Conservation (phyloP, 2,888 invertebrate species). For the Apeira syringaria region DNA sequence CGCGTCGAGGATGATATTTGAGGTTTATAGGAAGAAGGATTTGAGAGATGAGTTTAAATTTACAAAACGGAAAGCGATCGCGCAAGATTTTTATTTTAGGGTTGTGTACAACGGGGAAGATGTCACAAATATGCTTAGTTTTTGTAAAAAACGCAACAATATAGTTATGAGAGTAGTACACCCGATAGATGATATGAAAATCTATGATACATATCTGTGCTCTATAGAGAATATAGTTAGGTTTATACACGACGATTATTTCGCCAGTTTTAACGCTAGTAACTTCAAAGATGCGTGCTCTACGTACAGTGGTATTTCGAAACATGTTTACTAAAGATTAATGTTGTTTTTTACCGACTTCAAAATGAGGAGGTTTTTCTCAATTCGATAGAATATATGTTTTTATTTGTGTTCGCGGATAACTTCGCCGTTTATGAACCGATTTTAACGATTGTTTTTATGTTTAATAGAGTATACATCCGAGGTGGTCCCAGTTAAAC, state of each 20-base stretch:
- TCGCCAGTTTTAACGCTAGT: conserved; percentile 91
- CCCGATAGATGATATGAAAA: conserved; percentile 57
- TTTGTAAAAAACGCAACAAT: conserved; percentile 87
- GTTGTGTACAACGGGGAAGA: conserved; percentile 94
- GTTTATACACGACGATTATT: conserved; percentile 94
- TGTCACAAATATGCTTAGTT: conserved; percentile 91
- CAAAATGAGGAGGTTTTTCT: too few species aligned
- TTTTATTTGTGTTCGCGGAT: too few species aligned
- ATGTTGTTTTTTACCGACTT: neutral
- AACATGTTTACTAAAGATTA: conserved; percentile 42
- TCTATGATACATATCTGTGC: conserved; percentile 85
- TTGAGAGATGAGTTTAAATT: conserved; percentile 78
- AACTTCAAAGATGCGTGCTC: conserved; percentile 94
- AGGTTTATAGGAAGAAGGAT: conserved; percentile 89
- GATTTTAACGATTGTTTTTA: too few species aligned
- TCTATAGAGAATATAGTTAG: conserved; percentile 94
- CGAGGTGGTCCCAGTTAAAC: too few species aligned
- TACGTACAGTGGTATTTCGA: conserved; percentile 53
- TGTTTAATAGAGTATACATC: too few species aligned
- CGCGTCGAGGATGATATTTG: conserved; percentile 93
- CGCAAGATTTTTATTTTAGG: conserved; percentile 91
- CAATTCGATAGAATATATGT: too few species aligned
- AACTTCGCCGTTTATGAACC: too few species aligned
- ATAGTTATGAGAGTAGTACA: conserved; percentile 71
- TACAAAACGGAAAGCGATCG: conserved; percentile 79